Percentiles rank a stretch among this genome's conserved stretches.
phyloP scores from a whole-genome alignment of 2,113 vertebrate genomes.

The Eulacestoma nigropectus region DNA sequence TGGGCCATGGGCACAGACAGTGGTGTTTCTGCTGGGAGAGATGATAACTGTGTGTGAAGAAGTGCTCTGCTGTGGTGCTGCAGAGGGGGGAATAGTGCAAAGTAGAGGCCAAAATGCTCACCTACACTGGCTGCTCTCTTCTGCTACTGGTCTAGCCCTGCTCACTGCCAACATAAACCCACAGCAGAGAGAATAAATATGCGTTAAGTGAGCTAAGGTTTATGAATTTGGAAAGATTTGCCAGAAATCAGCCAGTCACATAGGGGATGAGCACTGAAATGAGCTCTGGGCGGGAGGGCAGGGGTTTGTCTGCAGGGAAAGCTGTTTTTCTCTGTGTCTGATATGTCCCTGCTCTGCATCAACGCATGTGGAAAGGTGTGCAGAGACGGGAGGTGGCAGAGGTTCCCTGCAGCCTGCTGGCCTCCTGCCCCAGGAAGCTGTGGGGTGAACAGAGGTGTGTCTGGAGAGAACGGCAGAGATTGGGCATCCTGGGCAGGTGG shows the following conservation, averaged over 20 bases:
- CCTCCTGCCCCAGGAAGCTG: not conserved
- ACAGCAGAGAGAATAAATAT: not conserved
- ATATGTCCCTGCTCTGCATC: not conserved
- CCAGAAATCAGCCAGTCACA: not conserved
- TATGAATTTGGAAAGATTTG: not conserved
- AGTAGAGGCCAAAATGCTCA: not conserved
- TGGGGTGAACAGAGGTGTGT: not conserved
- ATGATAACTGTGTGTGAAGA: not conserved
- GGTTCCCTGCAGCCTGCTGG: rapidly evolving
- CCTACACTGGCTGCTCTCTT: not conserved
- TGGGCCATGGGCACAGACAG: not conserved
- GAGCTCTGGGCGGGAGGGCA: rapidly evolving
- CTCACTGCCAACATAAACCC: not conserved
- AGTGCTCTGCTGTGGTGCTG: not conserved
- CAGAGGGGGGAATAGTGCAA: not conserved
- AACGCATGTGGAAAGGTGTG: rapidly evolving
- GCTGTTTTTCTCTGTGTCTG: not conserved
- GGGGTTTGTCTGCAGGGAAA: not conserved
- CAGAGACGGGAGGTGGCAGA: not conserved
- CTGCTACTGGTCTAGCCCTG: not conserved
- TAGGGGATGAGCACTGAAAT: not conserved
- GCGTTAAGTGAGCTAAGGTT: not conserved
- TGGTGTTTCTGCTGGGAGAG: not conserved
- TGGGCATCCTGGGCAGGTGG: not conserved
- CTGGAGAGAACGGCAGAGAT: not conserved